Percentiles rank a stretch among this genome's conserved stretches.
phyloP scores from a whole-genome alignment of 2,797 vertebrate species.

The Myripristis murdjan region DNA sequence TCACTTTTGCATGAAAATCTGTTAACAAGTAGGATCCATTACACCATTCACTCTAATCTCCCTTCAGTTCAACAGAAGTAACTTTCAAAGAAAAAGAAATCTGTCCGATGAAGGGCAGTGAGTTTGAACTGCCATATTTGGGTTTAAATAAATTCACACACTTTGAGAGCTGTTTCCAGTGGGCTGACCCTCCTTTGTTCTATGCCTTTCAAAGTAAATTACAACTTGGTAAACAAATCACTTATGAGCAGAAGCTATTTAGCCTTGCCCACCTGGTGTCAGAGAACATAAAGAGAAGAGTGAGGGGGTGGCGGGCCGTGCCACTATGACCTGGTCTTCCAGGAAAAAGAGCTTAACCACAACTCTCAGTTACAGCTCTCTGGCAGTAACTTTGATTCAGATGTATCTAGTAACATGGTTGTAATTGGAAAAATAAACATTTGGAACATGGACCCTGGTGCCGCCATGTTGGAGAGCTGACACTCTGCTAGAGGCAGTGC shows the following conservation, averaged over 20 bases:
- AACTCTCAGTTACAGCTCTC: constrained; percentile 66
- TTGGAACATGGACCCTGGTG: constrained; percentile 47
- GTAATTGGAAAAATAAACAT: constrained; percentile 76
- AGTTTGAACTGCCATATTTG: not conserved
- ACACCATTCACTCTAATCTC: not conserved
- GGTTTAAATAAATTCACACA: not conserved
- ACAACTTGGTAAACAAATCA: constrained; percentile 26
- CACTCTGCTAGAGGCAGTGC: constrained; percentile 39
- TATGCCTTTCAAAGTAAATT: not conserved
- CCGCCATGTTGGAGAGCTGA: constrained; percentile 37
- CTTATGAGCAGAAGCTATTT: constrained; percentile 29
- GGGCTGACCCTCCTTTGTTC: not conserved
- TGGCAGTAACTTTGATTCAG: constrained; percentile 59
- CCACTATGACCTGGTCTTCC: constrained; percentile 40
- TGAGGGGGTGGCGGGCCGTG: not conserved
- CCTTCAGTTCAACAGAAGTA: not conserved
- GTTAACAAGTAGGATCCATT: not conserved
- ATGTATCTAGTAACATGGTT: constrained; percentile 69
- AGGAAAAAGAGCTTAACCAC: constrained; percentile 54
- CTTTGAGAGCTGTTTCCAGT: not conserved
- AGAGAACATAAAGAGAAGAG: constrained; percentile 6
- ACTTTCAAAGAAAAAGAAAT: not conserved
- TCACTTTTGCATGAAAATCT: not conserved
- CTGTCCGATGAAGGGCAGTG: not conserved
- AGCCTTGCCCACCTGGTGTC: constrained; percentile 17